phyloP scores from a whole-genome alignment of 2,113 vertebrate species.

The Clinocottus analis region DNA sequence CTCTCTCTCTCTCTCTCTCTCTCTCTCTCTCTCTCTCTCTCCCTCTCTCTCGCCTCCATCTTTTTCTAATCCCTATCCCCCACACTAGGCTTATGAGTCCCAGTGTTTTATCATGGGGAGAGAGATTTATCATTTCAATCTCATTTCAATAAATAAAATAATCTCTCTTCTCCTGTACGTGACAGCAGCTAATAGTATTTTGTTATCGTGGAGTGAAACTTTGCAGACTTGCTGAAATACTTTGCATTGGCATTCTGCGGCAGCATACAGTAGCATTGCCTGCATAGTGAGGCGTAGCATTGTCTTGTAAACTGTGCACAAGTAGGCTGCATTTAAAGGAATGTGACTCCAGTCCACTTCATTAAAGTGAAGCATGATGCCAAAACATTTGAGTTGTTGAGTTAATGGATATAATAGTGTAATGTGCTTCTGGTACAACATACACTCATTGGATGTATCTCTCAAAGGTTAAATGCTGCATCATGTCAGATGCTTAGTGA shows the following conservation, averaged over 20 bases:
- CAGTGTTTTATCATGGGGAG: slow-evolving; percentile 96
- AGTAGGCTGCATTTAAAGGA: slow-evolving; percentile 44
- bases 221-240: slow-evolving; percentile 81
- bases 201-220: slow-evolving; percentile 91
- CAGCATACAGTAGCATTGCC: slow-evolving; percentile 25
- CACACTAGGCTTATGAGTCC: slow-evolving; percentile 95
- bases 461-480: slow-evolving; percentile 70
- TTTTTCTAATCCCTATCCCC: slow-evolving; percentile 91
- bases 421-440: slow-evolving; percentile 37
- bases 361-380: slow-evolving; percentile 59
- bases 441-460: slow-evolving; percentile 24
- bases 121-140: slow-evolving; percentile 95
- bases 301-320: slow-evolving; percentile 51
- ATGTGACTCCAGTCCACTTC: slow-evolving; percentile 47
- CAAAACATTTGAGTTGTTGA: slow-evolving; percentile 49
- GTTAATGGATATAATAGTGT: slow-evolving; percentile 56
- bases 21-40: slow-evolving; percentile 39
- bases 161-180: slow-evolving; percentile 89
- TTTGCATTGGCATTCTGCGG: slow-evolving; percentile 65
- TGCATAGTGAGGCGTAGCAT: slow-evolving; percentile 19
- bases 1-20: slow-evolving; percentile 74
- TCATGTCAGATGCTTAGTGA: slow-evolving; percentile 60
- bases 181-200: slow-evolving; percentile 96
- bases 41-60: slow-evolving; percentile 79
- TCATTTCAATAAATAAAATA: slow-evolving; percentile 99